Evolutionary conservation across 1,140 invertebrate species (phyloP).

Genomic region (Drosophila sp.): DNA sequence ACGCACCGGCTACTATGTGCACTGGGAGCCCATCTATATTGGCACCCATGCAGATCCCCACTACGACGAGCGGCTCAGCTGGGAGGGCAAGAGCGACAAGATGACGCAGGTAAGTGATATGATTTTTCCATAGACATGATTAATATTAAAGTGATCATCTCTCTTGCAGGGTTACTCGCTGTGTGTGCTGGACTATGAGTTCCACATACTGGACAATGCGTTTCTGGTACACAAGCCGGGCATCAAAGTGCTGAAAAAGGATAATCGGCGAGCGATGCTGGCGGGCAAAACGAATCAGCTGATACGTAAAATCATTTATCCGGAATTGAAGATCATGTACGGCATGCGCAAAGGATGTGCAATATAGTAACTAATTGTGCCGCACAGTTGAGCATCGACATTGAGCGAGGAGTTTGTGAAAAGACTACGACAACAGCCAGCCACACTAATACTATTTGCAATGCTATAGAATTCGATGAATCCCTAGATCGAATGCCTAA

Average conservation of each 20-base stretch:
- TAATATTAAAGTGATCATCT: slow-evolving; percentile 43
- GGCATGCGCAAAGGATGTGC: slow-evolving; percentile 92
- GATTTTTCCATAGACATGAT: background rate
- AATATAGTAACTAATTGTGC: slow-evolving; percentile 87
- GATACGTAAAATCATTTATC: slow-evolving; percentile 92
- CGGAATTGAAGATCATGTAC: slow-evolving; percentile 93
- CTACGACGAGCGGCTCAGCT: slow-evolving; percentile 94
- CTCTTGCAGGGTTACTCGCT: slow-evolving; percentile 92
- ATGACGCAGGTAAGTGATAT: slow-evolving; percentile 93
- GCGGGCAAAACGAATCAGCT: slow-evolving; percentile 91
- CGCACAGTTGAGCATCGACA: slow-evolving; percentile 70
- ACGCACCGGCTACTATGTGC: slow-evolving; percentile 90
- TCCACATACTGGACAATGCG: slow-evolving; percentile 95
- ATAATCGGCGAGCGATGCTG: slow-evolving; percentile 90
- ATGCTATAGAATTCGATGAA: slow-evolving; percentile 60
- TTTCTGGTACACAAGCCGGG: slow-evolving; percentile 95
- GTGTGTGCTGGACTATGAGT: slow-evolving; percentile 94
- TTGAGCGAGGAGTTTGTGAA: slow-evolving; percentile 48
- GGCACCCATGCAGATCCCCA: slow-evolving; percentile 94
- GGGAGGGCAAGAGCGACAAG: slow-evolving; percentile 96
- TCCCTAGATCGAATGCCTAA: slow-evolving; percentile 5
- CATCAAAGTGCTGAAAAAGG: slow-evolving; percentile 92
- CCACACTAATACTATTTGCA: slow-evolving; percentile 71
- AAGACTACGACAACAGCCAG: slow-evolving; percentile 62
- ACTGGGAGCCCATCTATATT: slow-evolving; percentile 96